Evolutionary conservation across 2,797 vertebrate species (phyloP).

Genomic region (Limnodromus scolopaceus): DNA sequence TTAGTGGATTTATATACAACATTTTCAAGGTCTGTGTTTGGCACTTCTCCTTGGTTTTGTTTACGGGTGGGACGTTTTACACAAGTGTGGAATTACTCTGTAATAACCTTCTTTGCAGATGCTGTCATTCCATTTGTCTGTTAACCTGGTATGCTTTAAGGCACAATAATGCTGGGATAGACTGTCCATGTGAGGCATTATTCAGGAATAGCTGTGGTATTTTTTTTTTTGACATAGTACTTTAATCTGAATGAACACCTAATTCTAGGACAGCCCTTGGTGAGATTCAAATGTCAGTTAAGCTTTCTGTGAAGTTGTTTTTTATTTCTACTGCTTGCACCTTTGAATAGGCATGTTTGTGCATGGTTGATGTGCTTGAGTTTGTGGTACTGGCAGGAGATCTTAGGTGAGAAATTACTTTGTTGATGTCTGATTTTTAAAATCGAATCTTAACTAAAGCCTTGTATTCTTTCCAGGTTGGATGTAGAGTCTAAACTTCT

Average conservation of each 20-base stretch:
- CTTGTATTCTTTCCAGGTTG: neutral
- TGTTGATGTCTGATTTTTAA: neutral
- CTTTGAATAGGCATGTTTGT: fast-evolving
- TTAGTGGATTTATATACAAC: fast-evolving
- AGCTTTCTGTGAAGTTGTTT: neutral
- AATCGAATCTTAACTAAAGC: neutral
- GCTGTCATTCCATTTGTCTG: neutral
- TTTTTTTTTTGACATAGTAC: neutral
- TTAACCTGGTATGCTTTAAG: neutral
- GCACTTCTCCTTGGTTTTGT: neutral
- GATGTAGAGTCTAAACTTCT: neutral
- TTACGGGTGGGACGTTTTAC: fast-evolving
- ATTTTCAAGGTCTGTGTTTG: neutral
- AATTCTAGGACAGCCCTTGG: neutral
- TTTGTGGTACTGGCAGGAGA: neutral
- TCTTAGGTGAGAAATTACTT: neutral
- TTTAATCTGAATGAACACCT: neutral
- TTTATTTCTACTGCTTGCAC: neutral
- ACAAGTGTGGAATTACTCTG: neutral
- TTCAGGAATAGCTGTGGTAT: neutral
- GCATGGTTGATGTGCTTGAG: neutral
- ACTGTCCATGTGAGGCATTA: fast-evolving
- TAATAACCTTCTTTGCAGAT: neutral
- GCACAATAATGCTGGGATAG: neutral
- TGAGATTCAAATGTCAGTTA: neutral